Evolutionary conservation across 2,113 vertebrate species (phyloP), one percentile per base, ranked within the genome.

Genomic region (Reinhardtius hippoglossoides): DNA sequence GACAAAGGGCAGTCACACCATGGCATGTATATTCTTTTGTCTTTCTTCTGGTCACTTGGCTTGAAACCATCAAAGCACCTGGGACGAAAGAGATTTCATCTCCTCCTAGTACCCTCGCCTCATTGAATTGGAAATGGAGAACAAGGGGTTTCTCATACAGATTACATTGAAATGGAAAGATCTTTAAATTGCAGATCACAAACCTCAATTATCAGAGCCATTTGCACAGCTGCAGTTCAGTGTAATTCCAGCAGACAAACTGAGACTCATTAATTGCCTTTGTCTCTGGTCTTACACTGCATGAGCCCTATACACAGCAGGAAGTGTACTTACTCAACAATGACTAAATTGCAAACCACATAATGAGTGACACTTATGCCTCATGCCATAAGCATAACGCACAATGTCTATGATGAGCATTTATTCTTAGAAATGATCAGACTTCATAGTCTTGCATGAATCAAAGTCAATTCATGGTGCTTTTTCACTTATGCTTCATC

Each of bases 121-220:
- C 74, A 90, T 87, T 91, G 85, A 37, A 78, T 82, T 64, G 6
- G 9, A 80, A 86, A 78, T 61, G 27, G 76, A 66, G 81, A 74
- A 82, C 60, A 84, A 86, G 69, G 68, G 37, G 55, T 76, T 83
- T 70, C 60, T 74, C 37, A 31, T 13, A 67, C 5, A 71, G 71
- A 82, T 82, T 76, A 80, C 68, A 82, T 76, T 40, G 60, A 76
- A 86, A 85, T 85, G 88, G 88, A 81, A 80, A 84, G 67, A 78
- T 71, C 76, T 80, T 54, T n/a, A n/a, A 54, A 54, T 54, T 54
- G 50, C 74, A 31, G 31, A 31, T 31, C 31, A 31, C 31, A 31
- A 31, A 31, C 5, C 73, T 73, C 20, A 60, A 50, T 61, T 74
- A 35, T 70, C 10, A 12, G 54, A 76, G 44, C 71, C 58, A 67